These are phyloP conservation scores for Pantala flavescens DNA, from an alignment of 1,140 invertebrate genomes.

Conservation along the genomic window DNA sequence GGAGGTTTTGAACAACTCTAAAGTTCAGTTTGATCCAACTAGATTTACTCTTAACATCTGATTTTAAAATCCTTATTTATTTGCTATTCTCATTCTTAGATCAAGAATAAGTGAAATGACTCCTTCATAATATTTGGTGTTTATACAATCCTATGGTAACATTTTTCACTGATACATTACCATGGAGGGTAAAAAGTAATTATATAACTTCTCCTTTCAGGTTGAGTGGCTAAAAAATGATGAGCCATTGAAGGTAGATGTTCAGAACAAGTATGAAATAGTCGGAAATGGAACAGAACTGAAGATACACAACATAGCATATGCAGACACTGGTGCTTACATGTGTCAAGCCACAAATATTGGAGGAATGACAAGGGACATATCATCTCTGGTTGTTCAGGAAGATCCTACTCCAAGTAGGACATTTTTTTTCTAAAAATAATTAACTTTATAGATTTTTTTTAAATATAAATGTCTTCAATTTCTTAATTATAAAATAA, in stretches of 20 bases:
- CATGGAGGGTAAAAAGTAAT: too few relatives aligned
- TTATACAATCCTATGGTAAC: neutral
- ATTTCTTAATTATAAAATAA: too few relatives aligned
- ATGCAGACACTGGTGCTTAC: slow-evolving; percentile 64
- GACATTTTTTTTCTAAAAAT: slow-evolving; percentile 22
- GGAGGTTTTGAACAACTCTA: too few relatives aligned
- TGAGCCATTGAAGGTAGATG: slow-evolving; percentile 46
- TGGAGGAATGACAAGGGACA: slow-evolving; percentile 57
- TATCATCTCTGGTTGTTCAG: slow-evolving; percentile 58
- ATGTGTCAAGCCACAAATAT: slow-evolving; percentile 64
- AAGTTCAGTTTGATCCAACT: too few relatives aligned
- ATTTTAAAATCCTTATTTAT: neutral
- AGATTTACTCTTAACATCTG: too few relatives aligned
- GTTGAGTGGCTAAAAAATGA: slow-evolving; percentile 66
- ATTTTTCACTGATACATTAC: neutral
- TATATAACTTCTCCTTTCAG: slow-evolving; percentile 24
- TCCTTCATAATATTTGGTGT: too few relatives aligned
- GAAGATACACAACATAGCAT: slow-evolving; percentile 52
- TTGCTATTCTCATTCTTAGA: too few relatives aligned
- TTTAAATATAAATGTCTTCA: too few relatives aligned
- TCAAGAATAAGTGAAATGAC: too few relatives aligned
- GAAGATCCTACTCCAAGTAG: slow-evolving; percentile 56
- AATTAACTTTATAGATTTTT: too few relatives aligned
- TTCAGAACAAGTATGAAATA: slow-evolving; percentile 48
- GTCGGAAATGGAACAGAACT: slow-evolving; percentile 61